Evolutionary conservation across 2,797 vertebrate genomes (phyloP), one percentile per base, ranked within the genome.

Genomic region (Morus bassanus): DNA sequence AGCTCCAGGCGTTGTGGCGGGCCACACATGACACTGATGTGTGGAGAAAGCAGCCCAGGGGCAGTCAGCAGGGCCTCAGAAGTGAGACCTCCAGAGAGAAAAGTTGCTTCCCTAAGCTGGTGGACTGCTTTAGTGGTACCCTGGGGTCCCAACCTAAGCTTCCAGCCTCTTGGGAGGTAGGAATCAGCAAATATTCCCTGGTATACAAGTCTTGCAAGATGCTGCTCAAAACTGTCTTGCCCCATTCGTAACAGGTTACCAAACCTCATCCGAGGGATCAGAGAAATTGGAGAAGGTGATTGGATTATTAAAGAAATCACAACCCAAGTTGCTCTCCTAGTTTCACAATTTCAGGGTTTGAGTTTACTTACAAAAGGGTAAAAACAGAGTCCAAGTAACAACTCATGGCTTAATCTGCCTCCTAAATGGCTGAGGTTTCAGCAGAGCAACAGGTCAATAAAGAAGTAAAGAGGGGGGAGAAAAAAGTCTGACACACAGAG

Each of bases 391-490:
- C 23, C 56, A 69, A 25, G 18, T 27, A 69, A 48, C 5, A 69
- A 30, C 21, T 11, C 0, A 0, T 24, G 57, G 30, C 33, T 84
- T 84, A 18, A 67, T 3, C 35, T 77, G 18, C 43, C 39, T 46
- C 56, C 30, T 45, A 6, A 45, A 19, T 12, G 33, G 67, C 50
- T 33, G 43, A 81, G 18, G 28, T 18, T 51, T n/a, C 53, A 45
- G 25, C 7, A 65, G 24, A 51, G 18, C 14, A 64, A n/a, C 9
- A 27, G 18, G 18, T 51, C 1, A 2, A 7, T 22, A 54, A 60
- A 51, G 35, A 51, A 46, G 33, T 14, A 48, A 61, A 61, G 41
- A 27, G 25, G 37, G 43, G 37, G 13, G 5, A 2, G 1, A 0
- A 30, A 30, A 28, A 50, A 25, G 7, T 9, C 30, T 48, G n/a